These are phyloP conservation scores for Listronotus bonariensis DNA, from an alignment of 1,140 invertebrate species.

Conservation along the genomic window DNA sequence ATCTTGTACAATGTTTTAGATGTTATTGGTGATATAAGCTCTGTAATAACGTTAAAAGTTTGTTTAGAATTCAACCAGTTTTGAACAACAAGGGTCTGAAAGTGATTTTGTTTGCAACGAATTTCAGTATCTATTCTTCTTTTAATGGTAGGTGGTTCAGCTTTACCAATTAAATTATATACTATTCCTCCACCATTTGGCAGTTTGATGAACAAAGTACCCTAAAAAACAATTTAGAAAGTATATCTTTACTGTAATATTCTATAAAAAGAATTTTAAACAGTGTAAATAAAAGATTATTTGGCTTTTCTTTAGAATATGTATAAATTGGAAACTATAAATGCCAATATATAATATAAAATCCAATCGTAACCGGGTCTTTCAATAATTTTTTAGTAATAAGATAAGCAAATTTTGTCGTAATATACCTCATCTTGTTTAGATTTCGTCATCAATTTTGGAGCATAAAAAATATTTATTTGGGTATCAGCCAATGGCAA, in stretches of 20 bases:
- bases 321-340: too few species aligned
- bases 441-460: conserved; percentile 16
- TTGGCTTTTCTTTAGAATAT: too few species aligned
- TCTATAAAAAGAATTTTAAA: too few species aligned
- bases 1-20: conserved; percentile 39
- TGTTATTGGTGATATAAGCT: conserved; percentile 24
- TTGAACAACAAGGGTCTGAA: conserved; percentile 27
- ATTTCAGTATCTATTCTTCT: conserved; percentile 38
- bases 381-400: too few species aligned
- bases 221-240: conserved; percentile 34
- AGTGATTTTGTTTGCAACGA: conserved; percentile 37
- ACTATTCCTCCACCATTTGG: conserved; percentile 36
- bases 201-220: conserved; percentile 26
- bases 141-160: conserved; percentile 28
- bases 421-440: neutral
- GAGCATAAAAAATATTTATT: conserved; percentile 6
- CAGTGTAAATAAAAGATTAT: too few species aligned
- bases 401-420: too few species aligned
- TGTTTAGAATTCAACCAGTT: conserved; percentile 44
- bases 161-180: conserved; percentile 38
- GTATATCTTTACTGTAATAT: neutral
- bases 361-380: too few species aligned
- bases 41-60: conserved; percentile 40
- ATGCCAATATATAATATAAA: too few species aligned
- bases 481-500: neutral